phyloP scores from a whole-genome alignment of 2,113 vertebrate species.

The Urocolius indicus region DNA sequence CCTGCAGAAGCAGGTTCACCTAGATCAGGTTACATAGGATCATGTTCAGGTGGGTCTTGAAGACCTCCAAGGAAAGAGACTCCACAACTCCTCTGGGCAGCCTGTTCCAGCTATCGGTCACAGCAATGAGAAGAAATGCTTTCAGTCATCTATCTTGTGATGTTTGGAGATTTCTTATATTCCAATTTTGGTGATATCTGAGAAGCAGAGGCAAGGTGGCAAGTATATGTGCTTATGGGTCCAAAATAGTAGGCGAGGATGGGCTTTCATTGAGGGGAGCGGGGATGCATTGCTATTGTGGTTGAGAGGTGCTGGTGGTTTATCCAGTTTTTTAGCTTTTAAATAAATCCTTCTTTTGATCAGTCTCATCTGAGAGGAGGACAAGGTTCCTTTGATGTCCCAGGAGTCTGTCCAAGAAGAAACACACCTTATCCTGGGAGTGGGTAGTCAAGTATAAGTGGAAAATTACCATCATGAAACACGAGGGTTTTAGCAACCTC shows the following conservation, averaged over 20 bases:
- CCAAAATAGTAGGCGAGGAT: background rate
- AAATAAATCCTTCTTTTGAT: background rate
- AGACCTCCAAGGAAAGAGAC: too few species aligned
- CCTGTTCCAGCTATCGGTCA: background rate
- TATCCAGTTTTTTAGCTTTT: too few species aligned
- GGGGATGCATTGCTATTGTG: too few species aligned
- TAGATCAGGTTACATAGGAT: too few species aligned
- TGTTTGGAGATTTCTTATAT: background rate
- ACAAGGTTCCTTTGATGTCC: background rate
- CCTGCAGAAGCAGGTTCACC: too few species aligned
- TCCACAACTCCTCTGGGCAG: too few species aligned
- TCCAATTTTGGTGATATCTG: fast-evolving
- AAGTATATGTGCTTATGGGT: background rate
- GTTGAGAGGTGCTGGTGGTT: too few species aligned
- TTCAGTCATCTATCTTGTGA: background rate
- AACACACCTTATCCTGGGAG: background rate
- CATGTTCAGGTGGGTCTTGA: too few species aligned
- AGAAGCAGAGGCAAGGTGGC: background rate
- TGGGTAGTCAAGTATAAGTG: background rate
- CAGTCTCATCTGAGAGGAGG: background rate
- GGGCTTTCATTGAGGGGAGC: background rate
- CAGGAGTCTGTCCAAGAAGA: background rate
- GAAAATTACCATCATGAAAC: background rate
- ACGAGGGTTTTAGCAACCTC: background rate
- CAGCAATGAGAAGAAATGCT: background rate